These are phyloP conservation scores for Cordilura impudica DNA, from an alignment of 2,888 invertebrate genomes.

Conservation along the genomic window DNA sequence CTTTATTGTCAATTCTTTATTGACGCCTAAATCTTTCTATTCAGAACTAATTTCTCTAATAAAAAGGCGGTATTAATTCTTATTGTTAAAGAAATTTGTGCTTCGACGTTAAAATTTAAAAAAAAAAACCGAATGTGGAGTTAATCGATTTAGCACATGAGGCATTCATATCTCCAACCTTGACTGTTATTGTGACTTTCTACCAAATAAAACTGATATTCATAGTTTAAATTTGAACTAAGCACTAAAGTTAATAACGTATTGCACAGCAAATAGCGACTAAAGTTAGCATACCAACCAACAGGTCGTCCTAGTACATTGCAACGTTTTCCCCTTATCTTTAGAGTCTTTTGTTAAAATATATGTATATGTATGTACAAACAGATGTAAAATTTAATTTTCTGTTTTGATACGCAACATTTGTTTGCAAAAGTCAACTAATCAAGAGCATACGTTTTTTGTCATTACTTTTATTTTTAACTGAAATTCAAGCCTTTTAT, in stretches of 20 bases:
- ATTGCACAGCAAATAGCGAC: conserved; percentile 7
- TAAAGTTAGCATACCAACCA: conserved; percentile 33
- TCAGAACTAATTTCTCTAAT: too few species aligned
- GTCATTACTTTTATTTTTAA: not conserved
- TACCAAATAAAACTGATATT: too few species aligned
- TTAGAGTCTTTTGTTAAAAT: conserved; percentile 29
- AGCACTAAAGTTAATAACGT: not conserved
- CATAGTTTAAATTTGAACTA: not conserved
- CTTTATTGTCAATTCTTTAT: too few species aligned
- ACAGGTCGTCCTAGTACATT: conserved; percentile 54
- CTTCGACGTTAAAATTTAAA: too few species aligned
- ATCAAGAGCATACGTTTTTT: conserved; percentile 48
- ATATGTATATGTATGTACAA: not conserved
- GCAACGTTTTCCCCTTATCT: conserved; percentile 34
- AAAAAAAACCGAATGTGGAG: too few species aligned
- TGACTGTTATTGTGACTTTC: too few species aligned
- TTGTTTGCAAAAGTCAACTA: conserved; percentile 56
- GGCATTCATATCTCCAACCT: too few species aligned
- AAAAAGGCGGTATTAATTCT: too few species aligned
- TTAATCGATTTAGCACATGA: too few species aligned
- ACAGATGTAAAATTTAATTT: conserved; percentile 37
- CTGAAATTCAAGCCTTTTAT: conserved; percentile 36
- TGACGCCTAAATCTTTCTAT: too few species aligned
- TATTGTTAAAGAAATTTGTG: too few species aligned
- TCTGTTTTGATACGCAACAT: conserved; percentile 49